Conservation (phyloP, 2,113 vertebrate species). For the Neomonachus schauinslandi region DNA sequence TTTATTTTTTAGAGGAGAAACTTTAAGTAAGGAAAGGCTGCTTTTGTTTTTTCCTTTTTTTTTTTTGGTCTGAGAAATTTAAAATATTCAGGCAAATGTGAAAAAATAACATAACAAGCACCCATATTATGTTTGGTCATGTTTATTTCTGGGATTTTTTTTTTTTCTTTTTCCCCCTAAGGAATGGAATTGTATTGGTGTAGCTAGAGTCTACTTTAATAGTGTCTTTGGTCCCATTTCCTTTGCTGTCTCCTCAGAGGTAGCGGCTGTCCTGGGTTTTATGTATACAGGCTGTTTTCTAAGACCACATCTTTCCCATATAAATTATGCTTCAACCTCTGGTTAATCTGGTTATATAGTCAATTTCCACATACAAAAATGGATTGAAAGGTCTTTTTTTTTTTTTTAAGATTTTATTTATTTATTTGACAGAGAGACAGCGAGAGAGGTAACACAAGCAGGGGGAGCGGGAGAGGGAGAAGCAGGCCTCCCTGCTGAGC, state of each 20-base stretch:
- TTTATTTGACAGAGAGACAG: no score
- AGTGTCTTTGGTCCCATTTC: neutral
- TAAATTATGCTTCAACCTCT: neutral
- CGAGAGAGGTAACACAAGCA: no score
- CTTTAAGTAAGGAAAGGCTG: neutral
- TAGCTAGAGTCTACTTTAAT: neutral
- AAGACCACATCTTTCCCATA: neutral
- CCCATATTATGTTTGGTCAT: neutral
- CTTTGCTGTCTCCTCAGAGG: neutral
- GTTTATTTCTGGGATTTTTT: neutral
- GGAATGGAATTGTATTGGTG: neutral
- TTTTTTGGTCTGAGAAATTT: neutral
- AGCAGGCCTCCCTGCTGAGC: no score
- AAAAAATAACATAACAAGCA: neutral
- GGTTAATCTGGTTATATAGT: neutral
- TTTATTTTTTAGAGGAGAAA: neutral
- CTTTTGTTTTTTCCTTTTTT: neutral
- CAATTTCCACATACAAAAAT: neutral
- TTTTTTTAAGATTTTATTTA: no score
- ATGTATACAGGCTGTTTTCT: neutral
- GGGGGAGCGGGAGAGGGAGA: no score
- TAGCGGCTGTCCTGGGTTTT: neutral
- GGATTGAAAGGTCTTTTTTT: neutral
- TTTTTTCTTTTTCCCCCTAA: neutral
- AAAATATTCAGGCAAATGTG: neutral